These are phyloP conservation scores for Plagodis dolabraria DNA, from an alignment of 2,888 invertebrate genomes.

Conservation along the genomic window DNA sequence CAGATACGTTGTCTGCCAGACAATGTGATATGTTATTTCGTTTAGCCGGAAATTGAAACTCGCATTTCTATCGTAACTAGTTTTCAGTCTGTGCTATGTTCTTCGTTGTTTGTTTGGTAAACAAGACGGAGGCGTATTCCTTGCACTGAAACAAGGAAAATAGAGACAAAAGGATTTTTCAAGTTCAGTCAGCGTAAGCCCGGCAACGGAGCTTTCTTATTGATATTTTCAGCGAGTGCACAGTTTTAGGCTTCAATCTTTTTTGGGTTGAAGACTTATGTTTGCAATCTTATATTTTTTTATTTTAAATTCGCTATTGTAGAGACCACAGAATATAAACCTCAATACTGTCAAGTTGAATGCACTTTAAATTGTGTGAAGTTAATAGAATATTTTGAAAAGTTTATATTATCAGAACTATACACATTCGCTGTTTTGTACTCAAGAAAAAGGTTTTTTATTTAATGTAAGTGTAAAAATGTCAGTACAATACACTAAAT, in stretches of 20 bases:
- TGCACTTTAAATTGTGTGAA: too few species aligned
- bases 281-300: too few species aligned
- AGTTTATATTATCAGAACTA: too few species aligned
- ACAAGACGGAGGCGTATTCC: neutral
- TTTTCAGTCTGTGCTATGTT: neutral
- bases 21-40: neutral
- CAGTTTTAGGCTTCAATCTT: neutral
- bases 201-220: slow-evolving; percentile 3
- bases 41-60: slow-evolving; percentile 4
- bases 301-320: too few species aligned
- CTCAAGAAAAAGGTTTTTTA: too few species aligned
- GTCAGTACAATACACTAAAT: too few species aligned
- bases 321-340: too few species aligned
- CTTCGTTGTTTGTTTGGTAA: neutral
- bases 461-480: too few species aligned
- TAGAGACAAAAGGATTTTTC: slow-evolving; percentile 4
- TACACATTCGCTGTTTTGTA: too few species aligned
- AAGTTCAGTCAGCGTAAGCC: slow-evolving; percentile 6
- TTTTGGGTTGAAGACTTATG: too few species aligned
- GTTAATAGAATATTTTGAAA: too few species aligned
- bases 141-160: neutral
- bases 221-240: slow-evolving; percentile 4
- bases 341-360: too few species aligned
- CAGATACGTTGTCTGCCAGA: neutral
- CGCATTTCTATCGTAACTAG: slow-evolving; percentile 5